Base-by-base conservation (phyloP, 2,888 invertebrate species). In the Adineta ricciae region DNA sequence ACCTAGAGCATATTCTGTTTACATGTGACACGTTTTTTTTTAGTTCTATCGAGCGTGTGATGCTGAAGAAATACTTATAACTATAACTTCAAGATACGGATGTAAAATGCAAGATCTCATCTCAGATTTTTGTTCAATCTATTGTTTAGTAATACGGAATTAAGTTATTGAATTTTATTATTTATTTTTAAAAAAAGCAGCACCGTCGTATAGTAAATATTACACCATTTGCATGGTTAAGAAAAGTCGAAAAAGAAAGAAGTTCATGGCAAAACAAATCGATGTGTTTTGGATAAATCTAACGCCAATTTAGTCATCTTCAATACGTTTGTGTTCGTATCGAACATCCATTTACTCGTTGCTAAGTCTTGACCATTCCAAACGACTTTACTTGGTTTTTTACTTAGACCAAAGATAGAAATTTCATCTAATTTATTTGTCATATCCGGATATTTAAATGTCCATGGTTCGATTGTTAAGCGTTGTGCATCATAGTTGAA, bases 401-500 rank as follows among this genome's bases (percentile, higher is more conserved):
- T 64, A 11, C 41, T 49, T n/a, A 72, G 7, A n/a, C 84, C 84
- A 72, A 49, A 85, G 24, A 85, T 83, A 49, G 54, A 83, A 36
- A 85, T 36, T 24, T 85, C 83, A 32, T 46, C 46, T 72, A 85
- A 83, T 32, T 56, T 16, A 83, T 83, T 83, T 19, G 64, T 64
- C 54, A 36, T 56, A 0, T 85, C 84, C 0, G 78, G 21, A 78
- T 41, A 41, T 41, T 78, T 41, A 41, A n/a, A 78, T 41, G 78
- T 41, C 78, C 78, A 78, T 78, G 78, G 78, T 78, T 56, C 49
- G 4, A 83, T n/a, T 32, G 16, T 72, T 49, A 85, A 27, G 32
- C 83, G 64, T 83, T 83, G 54, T 46, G 83, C 19, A 46, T 85
- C 21, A 27, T 83, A 83, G n/a, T 82, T 83, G 49, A 85, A 85